These are phyloP conservation scores for Mayetiola destructor DNA, from an alignment of 2,888 invertebrate species.

Conservation along the genomic window DNA sequence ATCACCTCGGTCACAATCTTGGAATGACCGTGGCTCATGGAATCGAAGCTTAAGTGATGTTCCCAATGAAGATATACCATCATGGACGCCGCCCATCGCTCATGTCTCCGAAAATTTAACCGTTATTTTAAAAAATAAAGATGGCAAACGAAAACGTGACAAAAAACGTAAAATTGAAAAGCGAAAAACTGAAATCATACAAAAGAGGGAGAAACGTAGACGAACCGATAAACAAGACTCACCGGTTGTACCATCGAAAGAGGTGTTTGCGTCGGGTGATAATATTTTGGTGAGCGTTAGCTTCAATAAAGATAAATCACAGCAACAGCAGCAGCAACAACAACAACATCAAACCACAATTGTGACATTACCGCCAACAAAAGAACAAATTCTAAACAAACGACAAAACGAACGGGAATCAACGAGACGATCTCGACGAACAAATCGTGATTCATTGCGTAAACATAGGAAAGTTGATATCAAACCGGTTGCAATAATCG, in stretches of 20 bases:
- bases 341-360: constrained; percentile 35
- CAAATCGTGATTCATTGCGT: constrained; percentile 24
- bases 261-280: constrained; percentile 84
- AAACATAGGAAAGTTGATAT: constrained; percentile 40
- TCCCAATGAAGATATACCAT: constrained; percentile 28
- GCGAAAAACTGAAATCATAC: constrained; percentile 28
- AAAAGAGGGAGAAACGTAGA: constrained; percentile 34
- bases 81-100: constrained; percentile 49
- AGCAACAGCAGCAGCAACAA: constrained; percentile 23
- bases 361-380: constrained; percentile 30
- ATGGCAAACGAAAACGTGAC: constrained; percentile 30
- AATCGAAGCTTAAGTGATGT: constrained; percentile 43
- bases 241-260: constrained; percentile 28
- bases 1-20: constrained; percentile 19
- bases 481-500: constrained; percentile 70
- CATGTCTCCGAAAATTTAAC: constrained; percentile 40
- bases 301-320: constrained; percentile 53
- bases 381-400: constrained; percentile 28
- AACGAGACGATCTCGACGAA: neutral
- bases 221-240: constrained; percentile 26
- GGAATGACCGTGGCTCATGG: constrained; percentile 29
- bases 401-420: constrained; percentile 22
- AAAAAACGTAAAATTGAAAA: constrained; percentile 26
- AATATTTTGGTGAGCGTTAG: constrained; percentile 87
- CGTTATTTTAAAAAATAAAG: constrained; percentile 44